A percentile compares a stretch with the other conserved stretches of the same genome.
These are phyloP conservation scores for Cephalotes varians DNA, from an alignment of 2,888 invertebrate species.

Conservation along the genomic window DNA sequence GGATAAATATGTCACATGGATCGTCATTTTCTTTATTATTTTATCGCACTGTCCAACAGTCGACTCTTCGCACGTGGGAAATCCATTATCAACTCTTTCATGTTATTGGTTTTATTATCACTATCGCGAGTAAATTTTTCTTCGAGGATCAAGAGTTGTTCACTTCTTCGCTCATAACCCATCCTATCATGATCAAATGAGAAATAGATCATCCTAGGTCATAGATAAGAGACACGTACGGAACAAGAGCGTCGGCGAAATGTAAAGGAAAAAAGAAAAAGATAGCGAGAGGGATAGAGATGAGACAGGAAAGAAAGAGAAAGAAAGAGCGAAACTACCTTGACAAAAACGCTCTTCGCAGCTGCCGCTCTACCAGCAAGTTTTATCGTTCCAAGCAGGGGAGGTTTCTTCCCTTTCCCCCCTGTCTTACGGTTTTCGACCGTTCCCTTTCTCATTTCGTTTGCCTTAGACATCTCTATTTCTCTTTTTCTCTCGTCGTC, in stretches of 20 bases:
- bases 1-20: not conserved
- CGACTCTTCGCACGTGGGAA: not conserved
- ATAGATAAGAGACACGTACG: slow-evolving; percentile 41
- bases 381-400: slow-evolving; percentile 76
- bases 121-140: slow-evolving; percentile 3
- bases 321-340: slow-evolving; percentile 35
- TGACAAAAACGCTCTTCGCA: slow-evolving; percentile 64
- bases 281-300: not conserved
- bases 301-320: not conserved
- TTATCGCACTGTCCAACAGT: not conserved
- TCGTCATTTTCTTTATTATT: not conserved
- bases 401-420: slow-evolving; percentile 65
- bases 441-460: slow-evolving; percentile 36
- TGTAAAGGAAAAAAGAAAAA: slow-evolving; percentile 29
- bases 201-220: slow-evolving; percentile 29
- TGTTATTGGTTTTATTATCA: not conserved
- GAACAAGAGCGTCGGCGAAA: slow-evolving; percentile 7
- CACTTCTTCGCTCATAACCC: not conserved
- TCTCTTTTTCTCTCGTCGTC: slow-evolving; percentile 36
- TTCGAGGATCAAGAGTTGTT: not conserved
- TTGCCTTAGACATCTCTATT: slow-evolving; percentile 39
- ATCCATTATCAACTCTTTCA: not conserved
- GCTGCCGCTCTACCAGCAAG: slow-evolving; percentile 70
- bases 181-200: not conserved
- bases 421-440: slow-evolving; percentile 50